Evolutionary conservation across 2,797 vertebrate species (phyloP), one percentile per base, ranked within the genome.

Genomic region (Luscinia megarhynchos): DNA sequence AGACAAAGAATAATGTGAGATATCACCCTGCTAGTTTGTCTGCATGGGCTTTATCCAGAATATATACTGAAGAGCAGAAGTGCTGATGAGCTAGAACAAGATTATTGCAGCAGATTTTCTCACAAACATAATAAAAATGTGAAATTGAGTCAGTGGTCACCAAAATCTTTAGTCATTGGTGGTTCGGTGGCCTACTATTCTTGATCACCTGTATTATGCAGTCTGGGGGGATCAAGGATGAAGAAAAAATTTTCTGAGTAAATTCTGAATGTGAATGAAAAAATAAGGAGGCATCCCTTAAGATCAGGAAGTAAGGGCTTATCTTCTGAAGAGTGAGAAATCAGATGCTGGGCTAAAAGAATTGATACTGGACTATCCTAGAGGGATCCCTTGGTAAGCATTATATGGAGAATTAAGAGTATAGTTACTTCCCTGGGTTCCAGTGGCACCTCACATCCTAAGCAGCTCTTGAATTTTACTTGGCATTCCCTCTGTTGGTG

Each of bases 401-500:
- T 57, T 78, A 5, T 30, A 1, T 11, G 8, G 59, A 76, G 55
- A 63, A 70, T n/a, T n/a, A 32, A 41, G 34, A 43, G 12, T 53
- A 16, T 27, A 20, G 50, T 72, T 62, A 4, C 24, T 12, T 76
- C 13, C 13, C 12, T 70, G 32, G 12, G 20, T 24, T 66, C 40
- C 22, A 45, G 20, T 51, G 16, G 8, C 36, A 41, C 7, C 30
- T 85, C 17, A 9, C 2, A 3, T 70, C 41, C 90, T 2, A 0
- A 38, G 34, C 36, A 76, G n/a, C 45, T 87, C 48, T 68, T 88
- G 76, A 24, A 36, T 38, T 85, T 87, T 27, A 10, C 38, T 57
- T 80, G 38, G 6, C 0, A 0, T 58, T 53, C 16, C 4, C 3
- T 48, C 16, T 67, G 18, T 58, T 63, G 0, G 0, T 75, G 32